A percentile compares a stretch with the other conserved stretches of the same genome.
phyloP scores from a whole-genome alignment of 1,140 invertebrate species.

The Uloborus diversus region DNA sequence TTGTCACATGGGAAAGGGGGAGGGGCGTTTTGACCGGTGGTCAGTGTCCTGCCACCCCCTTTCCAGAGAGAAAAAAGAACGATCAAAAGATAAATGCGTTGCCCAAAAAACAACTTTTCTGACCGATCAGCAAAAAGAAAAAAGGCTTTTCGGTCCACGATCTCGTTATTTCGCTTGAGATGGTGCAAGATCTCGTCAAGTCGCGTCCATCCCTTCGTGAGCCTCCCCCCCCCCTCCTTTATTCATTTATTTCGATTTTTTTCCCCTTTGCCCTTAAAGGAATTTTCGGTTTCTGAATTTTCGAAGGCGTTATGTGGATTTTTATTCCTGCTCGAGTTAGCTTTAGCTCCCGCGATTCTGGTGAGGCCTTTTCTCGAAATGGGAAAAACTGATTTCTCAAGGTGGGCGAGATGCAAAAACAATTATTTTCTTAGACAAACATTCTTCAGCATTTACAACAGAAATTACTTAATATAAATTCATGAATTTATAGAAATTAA shows the following conservation, averaged over 20 bases:
- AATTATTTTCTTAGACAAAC: too few relatives aligned
- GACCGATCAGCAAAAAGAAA: slow-evolving; percentile 54
- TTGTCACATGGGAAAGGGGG: slow-evolving; percentile 44
- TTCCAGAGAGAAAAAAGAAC: slow-evolving; percentile 26
- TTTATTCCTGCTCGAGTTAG: too few relatives aligned
- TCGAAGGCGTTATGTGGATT: too few relatives aligned
- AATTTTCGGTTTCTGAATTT: too few relatives aligned
- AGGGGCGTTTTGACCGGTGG: slow-evolving; percentile 44
- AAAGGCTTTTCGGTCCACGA: slow-evolving; percentile 37
- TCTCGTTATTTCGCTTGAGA: slow-evolving; percentile 55
- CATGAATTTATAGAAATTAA: too few relatives aligned
- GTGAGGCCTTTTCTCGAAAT: too few relatives aligned
- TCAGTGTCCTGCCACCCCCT: slow-evolving; percentile 5
- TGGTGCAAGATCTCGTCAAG: slow-evolving; percentile 52
- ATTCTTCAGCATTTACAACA: too few relatives aligned
- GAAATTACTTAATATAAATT: too few relatives aligned
- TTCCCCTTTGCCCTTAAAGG: too few relatives aligned
- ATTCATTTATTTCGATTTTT: background rate
- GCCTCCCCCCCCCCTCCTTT: background rate
- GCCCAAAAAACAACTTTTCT: slow-evolving; percentile 55
- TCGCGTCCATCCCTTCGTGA: slow-evolving; percentile 28
- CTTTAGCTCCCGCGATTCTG: too few relatives aligned
- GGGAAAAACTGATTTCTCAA: too few relatives aligned
- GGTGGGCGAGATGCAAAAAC: too few relatives aligned
- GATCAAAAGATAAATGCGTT: slow-evolving; percentile 56